Conservation (phyloP, 2,797 vertebrate species). For the Oreochromis mossambicus region DNA sequence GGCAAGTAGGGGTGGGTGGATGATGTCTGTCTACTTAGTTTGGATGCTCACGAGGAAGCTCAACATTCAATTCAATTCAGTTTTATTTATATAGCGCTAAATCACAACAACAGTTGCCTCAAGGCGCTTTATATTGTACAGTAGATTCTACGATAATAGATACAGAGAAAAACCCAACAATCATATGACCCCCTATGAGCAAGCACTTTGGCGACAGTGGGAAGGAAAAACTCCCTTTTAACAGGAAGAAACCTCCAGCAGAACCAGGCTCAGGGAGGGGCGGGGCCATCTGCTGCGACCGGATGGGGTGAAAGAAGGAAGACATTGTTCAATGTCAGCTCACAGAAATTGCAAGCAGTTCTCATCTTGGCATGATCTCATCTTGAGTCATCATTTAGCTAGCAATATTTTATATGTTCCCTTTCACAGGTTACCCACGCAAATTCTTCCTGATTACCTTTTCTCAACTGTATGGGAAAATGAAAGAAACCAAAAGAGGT, state of each 20-base stretch:
- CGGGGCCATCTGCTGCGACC: accelerated
- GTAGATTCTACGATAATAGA: too few species aligned
- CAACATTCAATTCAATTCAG: neutral
- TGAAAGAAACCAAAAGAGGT: neutral
- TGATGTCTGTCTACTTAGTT: slow-evolving; percentile 11
- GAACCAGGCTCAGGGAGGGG: too few species aligned
- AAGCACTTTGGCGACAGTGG: too few species aligned
- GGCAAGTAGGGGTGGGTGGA: neutral
- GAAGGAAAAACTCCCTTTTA: too few species aligned
- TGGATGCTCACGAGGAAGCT: neutral
- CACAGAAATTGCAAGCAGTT: neutral
- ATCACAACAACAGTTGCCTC: too few species aligned
- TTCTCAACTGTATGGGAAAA: neutral
- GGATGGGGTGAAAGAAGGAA: neutral
- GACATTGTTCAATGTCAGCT: accelerated
- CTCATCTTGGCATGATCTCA: neutral
- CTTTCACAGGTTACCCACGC: neutral
- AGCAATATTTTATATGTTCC: neutral
- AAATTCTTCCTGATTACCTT: neutral
- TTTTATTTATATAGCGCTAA: neutral
- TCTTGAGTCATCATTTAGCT: neutral
- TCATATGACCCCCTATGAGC: too few species aligned
- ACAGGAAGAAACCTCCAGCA: too few species aligned
- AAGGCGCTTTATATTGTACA: too few species aligned
- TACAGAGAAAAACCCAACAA: too few species aligned